These are phyloP conservation scores for Thelaira solivaga DNA, from an alignment of 2,888 invertebrate species.

Conservation along the genomic window DNA sequence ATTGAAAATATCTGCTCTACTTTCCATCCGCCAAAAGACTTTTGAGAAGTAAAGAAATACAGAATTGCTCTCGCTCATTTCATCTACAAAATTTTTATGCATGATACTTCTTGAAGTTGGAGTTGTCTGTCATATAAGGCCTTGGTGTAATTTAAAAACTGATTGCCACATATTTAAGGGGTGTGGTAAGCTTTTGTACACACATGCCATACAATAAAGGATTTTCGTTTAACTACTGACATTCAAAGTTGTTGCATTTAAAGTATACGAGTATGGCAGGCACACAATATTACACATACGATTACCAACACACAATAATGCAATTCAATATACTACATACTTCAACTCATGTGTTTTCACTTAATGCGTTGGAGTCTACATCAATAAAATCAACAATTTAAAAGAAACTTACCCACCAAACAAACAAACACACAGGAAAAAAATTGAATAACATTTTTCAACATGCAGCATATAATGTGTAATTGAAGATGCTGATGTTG, in stretches of 20 bases:
- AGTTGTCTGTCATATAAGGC: too few relatives aligned
- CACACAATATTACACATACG: not conserved
- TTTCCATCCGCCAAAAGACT: too few relatives aligned
- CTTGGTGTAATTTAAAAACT: too few relatives aligned
- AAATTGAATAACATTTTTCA: slow-evolving; percentile 32
- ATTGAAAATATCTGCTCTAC: too few relatives aligned
- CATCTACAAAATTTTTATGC: too few relatives aligned
- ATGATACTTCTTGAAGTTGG: too few relatives aligned
- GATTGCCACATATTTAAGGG: slow-evolving; percentile 27
- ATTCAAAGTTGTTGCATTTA: slow-evolving; percentile 3
- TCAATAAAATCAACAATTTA: slow-evolving; percentile 41
- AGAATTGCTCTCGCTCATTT: too few relatives aligned
- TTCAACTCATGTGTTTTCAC: slow-evolving; percentile 21
- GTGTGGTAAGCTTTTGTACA: slow-evolving; percentile 36
- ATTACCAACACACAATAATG: slow-evolving; percentile 15
- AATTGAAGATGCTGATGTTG: slow-evolving; percentile 54
- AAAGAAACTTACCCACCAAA: slow-evolving; percentile 4
- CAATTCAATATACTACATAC: slow-evolving; percentile 24
- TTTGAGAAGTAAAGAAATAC: too few relatives aligned
- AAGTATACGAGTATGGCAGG: slow-evolving; percentile 19
- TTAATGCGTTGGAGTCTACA: slow-evolving; percentile 54
- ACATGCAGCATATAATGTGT: slow-evolving; percentile 44
- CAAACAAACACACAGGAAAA: slow-evolving; percentile 20
- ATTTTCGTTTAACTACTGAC: slow-evolving; percentile 22
- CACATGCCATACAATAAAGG: slow-evolving; percentile 19